Percentiles rank a stretch among this genome's conserved stretches.
phyloP scores from a whole-genome alignment of 2,113 vertebrate species.

The Mustela lutreola region DNA sequence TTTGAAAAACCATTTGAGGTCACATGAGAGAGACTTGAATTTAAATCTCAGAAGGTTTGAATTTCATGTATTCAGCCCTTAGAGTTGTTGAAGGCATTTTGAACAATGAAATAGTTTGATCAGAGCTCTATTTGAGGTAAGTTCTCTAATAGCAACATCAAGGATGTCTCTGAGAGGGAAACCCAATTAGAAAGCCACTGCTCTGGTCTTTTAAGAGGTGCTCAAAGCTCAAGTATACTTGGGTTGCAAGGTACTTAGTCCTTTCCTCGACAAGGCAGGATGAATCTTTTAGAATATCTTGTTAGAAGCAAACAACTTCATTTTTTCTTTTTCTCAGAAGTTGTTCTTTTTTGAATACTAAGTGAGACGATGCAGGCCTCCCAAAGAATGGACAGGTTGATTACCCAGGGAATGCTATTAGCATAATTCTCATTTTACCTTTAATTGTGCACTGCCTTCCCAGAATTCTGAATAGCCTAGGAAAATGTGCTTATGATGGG shows the following conservation, averaged over 20 bases:
- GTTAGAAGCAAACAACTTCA: neutral
- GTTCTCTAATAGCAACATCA: neutral
- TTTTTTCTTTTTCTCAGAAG: neutral
- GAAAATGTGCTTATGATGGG: neutral
- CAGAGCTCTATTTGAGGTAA: neutral
- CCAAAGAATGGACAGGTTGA: neutral
- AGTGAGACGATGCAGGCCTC: neutral
- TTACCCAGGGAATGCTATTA: neutral
- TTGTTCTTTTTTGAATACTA: neutral
- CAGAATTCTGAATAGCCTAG: conserved; percentile 54
- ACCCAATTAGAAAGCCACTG: neutral
- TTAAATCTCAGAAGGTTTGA: conserved; percentile 12
- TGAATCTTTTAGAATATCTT: conserved; percentile 28
- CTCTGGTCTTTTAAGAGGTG: neutral
- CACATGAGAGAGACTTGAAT: neutral
- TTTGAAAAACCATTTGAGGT: neutral
- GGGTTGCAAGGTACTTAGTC: neutral
- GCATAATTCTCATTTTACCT: neutral
- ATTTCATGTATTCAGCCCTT: neutral
- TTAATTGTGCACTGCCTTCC: conserved; percentile 24
- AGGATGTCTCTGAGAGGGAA: neutral
- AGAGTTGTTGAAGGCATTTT: neutral
- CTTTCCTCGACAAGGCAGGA: neutral
- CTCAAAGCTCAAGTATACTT: neutral
- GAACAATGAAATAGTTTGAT: neutral